Base-by-base conservation (phyloP, 2,797 vertebrate species). In the Melopsittacus undulatus region DNA sequence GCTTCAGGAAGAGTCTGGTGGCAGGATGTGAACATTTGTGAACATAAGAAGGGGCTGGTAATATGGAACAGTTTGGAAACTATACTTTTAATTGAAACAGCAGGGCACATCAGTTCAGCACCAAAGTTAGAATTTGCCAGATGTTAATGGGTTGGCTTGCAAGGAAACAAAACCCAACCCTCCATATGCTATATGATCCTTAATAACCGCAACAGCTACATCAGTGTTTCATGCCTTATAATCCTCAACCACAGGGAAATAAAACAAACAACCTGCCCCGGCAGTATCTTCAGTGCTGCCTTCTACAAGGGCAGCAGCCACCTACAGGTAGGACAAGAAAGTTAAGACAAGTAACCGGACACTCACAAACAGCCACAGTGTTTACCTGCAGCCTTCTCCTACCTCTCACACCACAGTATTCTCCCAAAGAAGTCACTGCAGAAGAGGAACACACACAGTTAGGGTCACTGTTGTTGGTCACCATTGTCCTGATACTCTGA, bases 261-360 rank as follows among this genome's bases (percentile, higher is more conserved):
- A 91, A 90, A 88, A 51, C 11, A 92, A 92, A 62, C 51, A 45
- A 26, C 42, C 42, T 29, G 26, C 9, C 12, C 21, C 51, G 62
- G 72, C 10, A 52, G 45, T 17, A 30, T 29, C 32, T 34, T 45
- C 61, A 74, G 49, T 0, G 1, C 7, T 4, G 1, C 0, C n/a
- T 72, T 51, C 81, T 26, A 24, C 51, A 62, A 21, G 27, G 24
- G 40, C 40, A 92, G 81, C 45, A 40, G 5, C 15, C 61, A 83
- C 5, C 36, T 73, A 43, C 38, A 48, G 27, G 18, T 1, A 62
- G n/a, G 40, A 63, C 30, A 80, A 75, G 45, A 27, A 56, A 72
- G 56, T 20, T 26, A 77, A 36, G 63, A 73, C 24, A 86, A 69
- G 24, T 11, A 81, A 69, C 14, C 13, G 40, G 6, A 18, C 32